phyloP scores from a whole-genome alignment of 1,140 invertebrate genomes.

The Mizuhopecten yessoensis region DNA sequence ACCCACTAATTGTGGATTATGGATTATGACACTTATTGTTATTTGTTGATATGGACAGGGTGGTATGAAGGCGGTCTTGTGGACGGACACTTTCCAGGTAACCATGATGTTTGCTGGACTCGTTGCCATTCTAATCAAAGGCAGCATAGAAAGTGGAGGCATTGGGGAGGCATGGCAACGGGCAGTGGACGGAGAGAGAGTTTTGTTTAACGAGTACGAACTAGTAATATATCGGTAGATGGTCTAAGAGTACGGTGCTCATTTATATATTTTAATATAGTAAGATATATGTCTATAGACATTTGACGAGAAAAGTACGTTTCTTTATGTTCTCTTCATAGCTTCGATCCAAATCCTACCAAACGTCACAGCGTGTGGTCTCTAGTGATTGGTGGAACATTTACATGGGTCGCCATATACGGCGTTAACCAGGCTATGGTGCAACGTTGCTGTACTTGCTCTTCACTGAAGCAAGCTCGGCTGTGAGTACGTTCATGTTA shows the following conservation, averaged over 20 bases:
- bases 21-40: too few species aligned
- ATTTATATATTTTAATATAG: too few species aligned
- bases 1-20: too few species aligned
- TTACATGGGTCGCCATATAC: slow-evolving; percentile 96
- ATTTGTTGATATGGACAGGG: slow-evolving; percentile 86
- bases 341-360: slow-evolving; percentile 89
- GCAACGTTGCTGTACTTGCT: slow-evolving; percentile 94
- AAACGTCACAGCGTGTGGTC: slow-evolving; percentile 95
- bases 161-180: slow-evolving; percentile 88
- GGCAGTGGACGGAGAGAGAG: slow-evolving; percentile 87
- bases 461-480: slow-evolving; percentile 88
- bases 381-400: slow-evolving; percentile 94
- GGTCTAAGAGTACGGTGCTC: slow-evolving; percentile 85
- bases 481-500: slow-evolving; percentile 83
- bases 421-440: slow-evolving; percentile 97
- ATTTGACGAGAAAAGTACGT: too few species aligned
- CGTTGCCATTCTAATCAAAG: slow-evolving; percentile 89
- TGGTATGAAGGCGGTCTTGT: slow-evolving; percentile 96
- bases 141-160: slow-evolving; percentile 89
- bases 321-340: slow-evolving; percentile 46
- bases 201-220: slow-evolving; percentile 91
- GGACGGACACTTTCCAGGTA: slow-evolving; percentile 94
- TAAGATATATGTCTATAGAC: too few species aligned
- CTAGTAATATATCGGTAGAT: too few species aligned
- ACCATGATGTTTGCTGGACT: slow-evolving; percentile 93